Base-by-base conservation (phyloP, 30 jellyfish, hydroid and myxozoan species). In the Hydractinia symbiolongicarpus region DNA sequence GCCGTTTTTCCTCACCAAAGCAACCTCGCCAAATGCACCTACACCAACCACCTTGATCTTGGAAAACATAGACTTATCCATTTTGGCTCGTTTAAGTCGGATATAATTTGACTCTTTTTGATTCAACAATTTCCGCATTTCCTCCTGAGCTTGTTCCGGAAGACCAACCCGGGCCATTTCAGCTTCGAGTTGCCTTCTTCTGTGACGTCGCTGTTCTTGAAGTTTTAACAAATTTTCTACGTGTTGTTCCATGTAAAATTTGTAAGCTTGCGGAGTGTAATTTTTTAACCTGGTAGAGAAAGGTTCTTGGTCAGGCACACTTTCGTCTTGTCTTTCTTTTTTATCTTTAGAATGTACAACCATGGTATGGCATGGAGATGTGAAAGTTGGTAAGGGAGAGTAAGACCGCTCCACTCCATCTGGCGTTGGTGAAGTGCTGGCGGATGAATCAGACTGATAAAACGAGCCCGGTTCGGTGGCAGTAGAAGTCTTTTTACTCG, bases 11-110 rank as follows among this genome's bases (percentile, higher is more conserved):
- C 99, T 78, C 54, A 94, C 99, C 7, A 94, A 86, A 11, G 94
- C 86, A 6, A 94, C 99, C 57, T 94, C 99, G 5, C 99, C 99
- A 73, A 94, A 94, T 52, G 99, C 99, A 52, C 99, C 99, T 82
- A 94, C 89, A 20, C 99, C 99, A 14, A 94, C 76, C 4, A 94
- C 82, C 76, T 88, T 94, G 14, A 94, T 90, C 73, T 94, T 94
- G 4, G 95, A 56, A 79, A 94, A 94, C 90, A 94, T 73, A 49
- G 95, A 79, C 56, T 82, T 76, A 30, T 94, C 86, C 99, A 94
- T 94, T 74, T 94, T 94, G 9, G 99, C 96, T 56, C 99, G 85
- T 70, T 83, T 84, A 88, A 94, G 81, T 6, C 99, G 94, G 76
- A 86, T 94, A 60, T 94, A 92, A 76, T 94, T 94, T 19, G 99